Evolutionary conservation across 1,140 invertebrate genomes (phyloP).

Genomic region (Monomorium pharaonis): DNA sequence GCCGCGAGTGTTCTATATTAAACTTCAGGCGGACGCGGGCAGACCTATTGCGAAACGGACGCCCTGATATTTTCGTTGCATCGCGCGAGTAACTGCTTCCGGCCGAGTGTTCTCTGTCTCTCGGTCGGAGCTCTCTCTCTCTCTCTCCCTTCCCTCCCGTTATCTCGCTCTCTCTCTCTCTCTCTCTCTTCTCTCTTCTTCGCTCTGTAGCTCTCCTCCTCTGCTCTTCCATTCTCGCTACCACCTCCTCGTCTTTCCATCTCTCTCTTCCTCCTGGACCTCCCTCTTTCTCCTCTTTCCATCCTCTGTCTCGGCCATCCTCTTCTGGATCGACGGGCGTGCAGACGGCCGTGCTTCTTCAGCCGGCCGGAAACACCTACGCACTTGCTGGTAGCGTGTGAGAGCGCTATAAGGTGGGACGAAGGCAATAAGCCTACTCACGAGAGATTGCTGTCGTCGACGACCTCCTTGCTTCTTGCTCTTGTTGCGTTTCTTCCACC

Average conservation of each 20-base stretch:
- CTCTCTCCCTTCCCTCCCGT: slow-evolving; percentile 28
- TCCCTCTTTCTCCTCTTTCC: slow-evolving; percentile 1
- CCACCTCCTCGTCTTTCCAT: slow-evolving; percentile 17
- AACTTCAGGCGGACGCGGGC: slow-evolving; percentile 78
- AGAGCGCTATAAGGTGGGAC: slow-evolving; percentile 63
- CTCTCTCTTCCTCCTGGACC: slow-evolving; percentile 16
- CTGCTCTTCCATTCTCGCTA: slow-evolving; percentile 39
- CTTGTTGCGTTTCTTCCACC: slow-evolving; percentile 43
- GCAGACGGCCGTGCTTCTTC: slow-evolving; percentile 68
- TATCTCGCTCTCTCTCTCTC: slow-evolving; percentile 41
- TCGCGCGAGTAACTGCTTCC: slow-evolving; percentile 83
- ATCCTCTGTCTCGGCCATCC: slow-evolving; percentile 1
- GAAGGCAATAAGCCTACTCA: slow-evolving; percentile 64
- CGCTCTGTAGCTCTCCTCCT: slow-evolving; percentile 54
- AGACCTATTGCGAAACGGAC: slow-evolving; percentile 80
- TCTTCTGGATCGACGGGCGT: slow-evolving; percentile 61
- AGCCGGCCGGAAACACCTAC: slow-evolving; percentile 76
- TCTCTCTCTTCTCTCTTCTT: slow-evolving; percentile 16
- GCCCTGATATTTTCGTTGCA: slow-evolving; percentile 82
- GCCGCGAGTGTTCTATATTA: slow-evolving; percentile 80
- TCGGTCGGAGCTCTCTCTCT: slow-evolving; percentile 15
- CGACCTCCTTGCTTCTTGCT: slow-evolving; percentile 55
- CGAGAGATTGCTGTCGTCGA: slow-evolving; percentile 58
- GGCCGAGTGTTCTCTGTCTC: slow-evolving; percentile 72
- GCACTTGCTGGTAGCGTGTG: slow-evolving; percentile 69